Conservation (phyloP, 53 echinoderm and acorn worm species). For the Luidia sarsii region DNA sequence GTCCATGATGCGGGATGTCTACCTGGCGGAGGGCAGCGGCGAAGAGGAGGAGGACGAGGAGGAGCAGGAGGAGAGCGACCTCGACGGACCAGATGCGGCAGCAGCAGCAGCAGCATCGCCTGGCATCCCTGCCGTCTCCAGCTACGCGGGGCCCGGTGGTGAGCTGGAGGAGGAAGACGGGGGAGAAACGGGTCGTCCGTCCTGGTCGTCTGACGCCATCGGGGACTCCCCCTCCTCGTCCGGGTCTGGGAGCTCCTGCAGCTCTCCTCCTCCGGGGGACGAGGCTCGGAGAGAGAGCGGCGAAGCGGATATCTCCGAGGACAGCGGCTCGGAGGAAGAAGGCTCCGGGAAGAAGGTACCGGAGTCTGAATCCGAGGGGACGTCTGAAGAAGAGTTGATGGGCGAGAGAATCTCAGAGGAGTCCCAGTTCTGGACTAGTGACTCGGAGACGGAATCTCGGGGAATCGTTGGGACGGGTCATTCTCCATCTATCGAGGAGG, state of each 20-base stretch:
- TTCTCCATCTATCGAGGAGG: conserved; percentile 4
- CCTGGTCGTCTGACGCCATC: not conserved
- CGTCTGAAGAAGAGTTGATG: not conserved
- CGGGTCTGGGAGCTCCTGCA: not conserved
- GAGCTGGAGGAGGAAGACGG: not conserved
- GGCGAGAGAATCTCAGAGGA: not conserved
- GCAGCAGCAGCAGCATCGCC: not conserved
- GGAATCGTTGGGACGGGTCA: not conserved
- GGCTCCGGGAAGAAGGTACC: not conserved
- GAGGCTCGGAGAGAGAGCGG: not conserved
- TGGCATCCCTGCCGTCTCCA: not conserved
- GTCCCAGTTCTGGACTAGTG: conserved; percentile 20
- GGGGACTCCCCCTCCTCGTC: not conserved
- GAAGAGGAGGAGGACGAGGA: conserved; percentile 5
- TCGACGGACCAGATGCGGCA: not conserved
- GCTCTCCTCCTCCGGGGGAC: too few species aligned
- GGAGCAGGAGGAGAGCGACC: conserved; percentile 10
- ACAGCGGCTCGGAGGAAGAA: not conserved
- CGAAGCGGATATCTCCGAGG: not conserved
- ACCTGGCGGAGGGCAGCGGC: conserved; percentile 26
- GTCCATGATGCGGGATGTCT: conserved; percentile 32
- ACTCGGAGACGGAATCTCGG: conserved; percentile 12
- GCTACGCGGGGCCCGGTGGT: not conserved
- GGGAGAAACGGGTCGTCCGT: not conserved
- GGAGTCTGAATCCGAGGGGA: not conserved